Evolutionary conservation across 2,888 invertebrate species (phyloP), one percentile per base, ranked within the genome.

Genomic region (Cantharis flavilabris): DNA sequence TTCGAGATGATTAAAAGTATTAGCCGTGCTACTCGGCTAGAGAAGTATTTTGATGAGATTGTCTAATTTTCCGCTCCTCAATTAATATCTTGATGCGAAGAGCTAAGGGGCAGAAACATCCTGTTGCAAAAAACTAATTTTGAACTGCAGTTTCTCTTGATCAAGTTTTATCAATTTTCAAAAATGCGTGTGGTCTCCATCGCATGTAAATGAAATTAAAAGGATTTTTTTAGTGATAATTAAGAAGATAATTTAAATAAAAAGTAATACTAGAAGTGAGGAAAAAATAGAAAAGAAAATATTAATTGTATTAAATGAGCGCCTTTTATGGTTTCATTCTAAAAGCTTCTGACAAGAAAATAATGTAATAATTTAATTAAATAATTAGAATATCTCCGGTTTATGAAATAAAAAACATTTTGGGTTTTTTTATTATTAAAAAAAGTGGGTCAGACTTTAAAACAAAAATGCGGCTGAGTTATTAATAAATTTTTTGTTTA

Each of bases 1-100:
- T n/a, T n/a, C n/a, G n/a, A 49, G 49, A 49, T 49, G 49, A 49
- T 49, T 49, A 49, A 49, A 49, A 49, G 9, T 49, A 49, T 49
- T 71, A 62, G 28, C 20, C 63, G 71, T 71, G 71, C 63, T 70
- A 71, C 71, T 49, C 71, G 62, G 9, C n/a, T 26, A 63, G 63
- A 63, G 26, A 71, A 18, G 63, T 23, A 26, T 71, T 71, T 71
- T 30, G 71, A 64, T 62, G 64, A 63, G 71, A 64, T 30, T 71
- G 71, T 71, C 71, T 62, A 63, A 71, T 71, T 23, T 23, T 62
- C 16, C 23, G 71, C 63, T 62, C 20, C 64, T 71, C 63, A 33
- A 71, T 71, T 71, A 64, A 71, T 71, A 71, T 64, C 18, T n/a
- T n/a, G 1, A 71, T 18, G 64, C 14, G 64, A 71, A 28, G 64